phyloP scores from a whole-genome alignment of 2,113 vertebrate species.

The Aleadryas rufinucha region DNA sequence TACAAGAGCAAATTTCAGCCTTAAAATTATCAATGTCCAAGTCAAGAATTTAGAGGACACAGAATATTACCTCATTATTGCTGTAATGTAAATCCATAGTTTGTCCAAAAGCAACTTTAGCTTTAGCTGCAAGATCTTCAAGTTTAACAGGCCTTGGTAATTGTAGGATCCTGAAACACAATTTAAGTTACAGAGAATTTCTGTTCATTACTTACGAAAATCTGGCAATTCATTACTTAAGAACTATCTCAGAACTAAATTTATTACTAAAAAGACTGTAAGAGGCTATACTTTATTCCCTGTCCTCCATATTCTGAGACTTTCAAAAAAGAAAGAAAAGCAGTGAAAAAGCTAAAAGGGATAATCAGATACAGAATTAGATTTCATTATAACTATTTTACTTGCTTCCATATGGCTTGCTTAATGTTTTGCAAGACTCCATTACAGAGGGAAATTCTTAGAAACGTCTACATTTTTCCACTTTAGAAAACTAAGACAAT shows the following conservation, averaged over 20 bases:
- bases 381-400: background rate
- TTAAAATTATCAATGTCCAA: background rate
- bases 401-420: background rate
- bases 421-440: background rate
- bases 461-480: background rate
- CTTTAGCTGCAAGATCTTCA: conserved; percentile 89
- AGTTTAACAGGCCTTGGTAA: conserved; percentile 92
- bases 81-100: conserved; percentile 97
- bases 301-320: background rate
- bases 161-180: conserved; percentile 87
- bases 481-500: background rate
- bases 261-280: background rate
- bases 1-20: background rate
- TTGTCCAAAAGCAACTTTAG: conserved; percentile 94
- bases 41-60: background rate
- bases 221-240: background rate
- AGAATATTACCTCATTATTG: conserved; percentile 90
- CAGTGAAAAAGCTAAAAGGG: background rate
- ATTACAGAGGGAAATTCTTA: background rate
- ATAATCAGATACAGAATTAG: background rate
- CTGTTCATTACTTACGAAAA: background rate
- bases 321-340: background rate
- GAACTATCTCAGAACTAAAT: background rate
- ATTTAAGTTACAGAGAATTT: conserved; percentile 5
- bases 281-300: background rate